phyloP scores from a whole-genome alignment of 2,113 vertebrate species.

The Calonectris borealis region DNA sequence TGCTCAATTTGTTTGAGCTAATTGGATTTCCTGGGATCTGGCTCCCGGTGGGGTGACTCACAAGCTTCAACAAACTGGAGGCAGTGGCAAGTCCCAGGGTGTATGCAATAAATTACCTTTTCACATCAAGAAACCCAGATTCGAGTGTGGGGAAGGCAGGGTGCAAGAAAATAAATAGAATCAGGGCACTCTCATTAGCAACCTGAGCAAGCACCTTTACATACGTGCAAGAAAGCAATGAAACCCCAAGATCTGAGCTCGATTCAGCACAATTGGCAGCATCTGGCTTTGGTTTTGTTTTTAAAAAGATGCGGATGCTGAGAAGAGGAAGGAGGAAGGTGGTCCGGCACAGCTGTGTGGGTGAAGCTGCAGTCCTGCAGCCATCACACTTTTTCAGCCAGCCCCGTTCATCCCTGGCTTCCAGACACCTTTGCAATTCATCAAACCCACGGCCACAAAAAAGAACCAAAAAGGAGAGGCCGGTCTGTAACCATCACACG shows the following conservation, averaged over 20 bases:
- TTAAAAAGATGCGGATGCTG: background rate
- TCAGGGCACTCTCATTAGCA: background rate
- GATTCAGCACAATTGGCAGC: background rate
- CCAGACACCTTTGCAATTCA: background rate
- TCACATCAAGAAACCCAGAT: background rate
- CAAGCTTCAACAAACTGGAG: constrained; percentile 36
- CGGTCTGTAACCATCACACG: background rate
- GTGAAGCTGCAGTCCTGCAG: background rate
- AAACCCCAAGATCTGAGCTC: background rate
- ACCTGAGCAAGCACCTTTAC: background rate
- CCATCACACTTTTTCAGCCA: background rate
- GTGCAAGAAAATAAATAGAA: background rate
- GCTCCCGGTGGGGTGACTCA: constrained; percentile 17
- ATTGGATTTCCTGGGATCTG: constrained; percentile 63
- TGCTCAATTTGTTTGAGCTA: constrained; percentile 60
- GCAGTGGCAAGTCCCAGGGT: constrained; percentile 13
- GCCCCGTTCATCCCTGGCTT: background rate
- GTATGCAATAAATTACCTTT: constrained; percentile 43
- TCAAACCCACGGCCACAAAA: background rate
- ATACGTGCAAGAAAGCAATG: background rate
- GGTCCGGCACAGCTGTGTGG: background rate
- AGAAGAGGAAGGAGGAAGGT: background rate
- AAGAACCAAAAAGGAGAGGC: rapidly evolving
- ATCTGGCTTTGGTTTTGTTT: background rate
- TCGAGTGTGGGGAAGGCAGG: background rate